Base-by-base conservation (phyloP, 2,888 invertebrate species). In the Drosophila sordidula region DNA sequence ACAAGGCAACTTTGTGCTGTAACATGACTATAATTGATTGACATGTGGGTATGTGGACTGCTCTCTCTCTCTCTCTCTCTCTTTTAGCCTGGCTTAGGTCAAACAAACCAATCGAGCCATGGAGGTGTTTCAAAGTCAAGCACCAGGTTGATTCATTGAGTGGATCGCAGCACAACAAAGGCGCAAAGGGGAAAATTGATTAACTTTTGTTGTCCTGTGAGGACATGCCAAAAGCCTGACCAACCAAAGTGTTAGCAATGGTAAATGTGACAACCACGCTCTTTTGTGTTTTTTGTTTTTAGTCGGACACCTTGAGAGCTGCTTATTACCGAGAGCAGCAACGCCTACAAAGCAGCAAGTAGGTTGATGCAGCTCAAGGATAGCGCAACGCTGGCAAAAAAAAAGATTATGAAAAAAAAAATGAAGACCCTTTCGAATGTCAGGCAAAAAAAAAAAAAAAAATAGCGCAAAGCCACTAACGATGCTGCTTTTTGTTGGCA, bases 381-480 rank as follows among this genome's bases (percentile, higher is more conserved):
- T 62, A 16, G 14, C 18, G 18, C 51, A 56, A 2, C 29, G 39
- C 29, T 25, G 32, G 22, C 18, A 18, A 45, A 51, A 57, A 59
- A 57, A 63, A 52, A 66, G 71, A 57, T 71, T 63, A 62, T 61
- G 42, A 36, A 44, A 52, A 36, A 36, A 36, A 36, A 16, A 57
- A 51, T 65, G 18, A 49, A 46, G 54, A 34, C 34, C 50, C 26
- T 57, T 54, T 32, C 50, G 47, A 78, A 50, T 73, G 73, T 62
- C 57, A 67, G 59, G 59, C 49, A 71, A 61, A 59, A 70, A 84
- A 11, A 4, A 32, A 32, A n/a, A n/a, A n/a, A n/a, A 34, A 12
- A 12, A 73, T 71, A 70, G 71, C 71, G 71, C 56, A 74, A 77
- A 78, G 72, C 87, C 87, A 75, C 87, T 83, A 80, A 75, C 89